phyloP scores from a whole-genome alignment of 2,888 invertebrate species.

The Meiosimyza decipiens region DNA sequence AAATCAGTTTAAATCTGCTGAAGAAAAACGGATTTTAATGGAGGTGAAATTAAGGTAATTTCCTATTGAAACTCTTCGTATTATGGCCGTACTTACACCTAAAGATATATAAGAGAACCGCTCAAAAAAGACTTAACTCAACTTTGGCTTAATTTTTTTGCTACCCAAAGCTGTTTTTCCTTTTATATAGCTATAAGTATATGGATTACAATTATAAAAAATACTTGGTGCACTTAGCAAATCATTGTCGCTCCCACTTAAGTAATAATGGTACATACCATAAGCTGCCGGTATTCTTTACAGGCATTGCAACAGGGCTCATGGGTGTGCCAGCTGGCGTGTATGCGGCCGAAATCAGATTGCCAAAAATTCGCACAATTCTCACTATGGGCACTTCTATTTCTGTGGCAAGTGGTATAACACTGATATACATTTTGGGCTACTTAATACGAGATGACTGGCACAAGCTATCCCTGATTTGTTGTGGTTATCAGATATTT shows the following conservation, averaged over 20 bases:
- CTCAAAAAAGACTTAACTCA: too few relatives aligned
- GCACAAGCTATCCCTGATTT: slow-evolving; percentile 60
- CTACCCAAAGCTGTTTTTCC: too few relatives aligned
- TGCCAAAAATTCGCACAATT: slow-evolving; percentile 73
- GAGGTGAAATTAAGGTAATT: too few relatives aligned
- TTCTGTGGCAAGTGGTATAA: slow-evolving; percentile 74
- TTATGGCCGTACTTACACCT: too few relatives aligned
- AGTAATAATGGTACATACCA: background rate
- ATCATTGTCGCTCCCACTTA: too few relatives aligned
- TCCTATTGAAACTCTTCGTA: background rate
- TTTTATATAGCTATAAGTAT: too few relatives aligned
- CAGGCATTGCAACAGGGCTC: slow-evolving; percentile 62
- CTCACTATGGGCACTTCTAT: slow-evolving; percentile 74
- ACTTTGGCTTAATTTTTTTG: too few relatives aligned
- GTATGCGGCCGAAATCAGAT: slow-evolving; percentile 66
- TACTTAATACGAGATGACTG: slow-evolving; percentile 64
- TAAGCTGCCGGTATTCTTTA: background rate
- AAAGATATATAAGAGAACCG: too few relatives aligned
- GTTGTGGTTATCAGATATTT: slow-evolving; percentile 59
- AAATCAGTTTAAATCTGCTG: too few relatives aligned
- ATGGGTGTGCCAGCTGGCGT: slow-evolving; percentile 63
- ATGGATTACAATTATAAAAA: too few relatives aligned
- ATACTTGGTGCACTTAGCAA: too few relatives aligned
- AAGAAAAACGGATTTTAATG: too few relatives aligned
- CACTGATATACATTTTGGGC: slow-evolving; percentile 74